Evolutionary conservation across 2,797 vertebrate species (phyloP).

Genomic region (Gambusia yucatana): DNA sequence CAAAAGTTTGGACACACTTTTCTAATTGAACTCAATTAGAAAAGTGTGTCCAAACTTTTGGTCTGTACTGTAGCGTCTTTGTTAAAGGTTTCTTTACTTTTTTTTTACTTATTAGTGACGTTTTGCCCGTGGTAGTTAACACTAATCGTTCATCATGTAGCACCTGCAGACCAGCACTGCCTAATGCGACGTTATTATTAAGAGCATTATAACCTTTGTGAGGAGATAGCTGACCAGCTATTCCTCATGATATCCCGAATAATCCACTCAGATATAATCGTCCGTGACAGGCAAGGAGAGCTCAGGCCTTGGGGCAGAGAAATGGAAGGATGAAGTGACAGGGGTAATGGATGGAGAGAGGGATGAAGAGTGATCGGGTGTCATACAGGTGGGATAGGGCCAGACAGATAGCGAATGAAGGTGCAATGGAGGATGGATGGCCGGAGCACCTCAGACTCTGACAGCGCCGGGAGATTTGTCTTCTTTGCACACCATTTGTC

Average conservation of each 20-base stretch:
- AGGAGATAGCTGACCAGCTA: constrained; percentile 40
- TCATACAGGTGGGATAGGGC: constrained; percentile 74
- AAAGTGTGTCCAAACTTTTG: too few species aligned
- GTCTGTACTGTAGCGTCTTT: not conserved
- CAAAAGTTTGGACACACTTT: too few species aligned
- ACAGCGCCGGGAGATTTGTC: constrained; percentile 69
- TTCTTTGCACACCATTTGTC: constrained; percentile 67
- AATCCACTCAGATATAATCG: constrained; percentile 65
- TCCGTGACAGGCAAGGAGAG: constrained; percentile 70
- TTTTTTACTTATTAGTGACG: constrained; percentile 7
- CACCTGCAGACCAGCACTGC: not conserved
- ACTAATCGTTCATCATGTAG: not conserved
- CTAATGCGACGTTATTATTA: constrained; percentile 37
- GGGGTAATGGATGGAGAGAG: constrained; percentile 72
- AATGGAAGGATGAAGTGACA: constrained; percentile 69
- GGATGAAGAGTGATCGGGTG: constrained; percentile 77
- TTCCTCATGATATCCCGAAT: constrained; percentile 56
- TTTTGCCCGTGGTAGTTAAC: constrained; percentile 1
- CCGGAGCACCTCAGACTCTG: constrained; percentile 61
- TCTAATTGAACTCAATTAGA: too few species aligned
- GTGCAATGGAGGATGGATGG: constrained; percentile 69
- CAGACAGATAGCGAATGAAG: constrained; percentile 71
- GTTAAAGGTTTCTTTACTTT: not conserved
- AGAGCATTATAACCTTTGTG: constrained; percentile 42
- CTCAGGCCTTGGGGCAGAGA: constrained; percentile 75